Evolutionary conservation across 2,113 vertebrate genomes (phyloP).

Genomic region (Leuciscus idus): DNA sequence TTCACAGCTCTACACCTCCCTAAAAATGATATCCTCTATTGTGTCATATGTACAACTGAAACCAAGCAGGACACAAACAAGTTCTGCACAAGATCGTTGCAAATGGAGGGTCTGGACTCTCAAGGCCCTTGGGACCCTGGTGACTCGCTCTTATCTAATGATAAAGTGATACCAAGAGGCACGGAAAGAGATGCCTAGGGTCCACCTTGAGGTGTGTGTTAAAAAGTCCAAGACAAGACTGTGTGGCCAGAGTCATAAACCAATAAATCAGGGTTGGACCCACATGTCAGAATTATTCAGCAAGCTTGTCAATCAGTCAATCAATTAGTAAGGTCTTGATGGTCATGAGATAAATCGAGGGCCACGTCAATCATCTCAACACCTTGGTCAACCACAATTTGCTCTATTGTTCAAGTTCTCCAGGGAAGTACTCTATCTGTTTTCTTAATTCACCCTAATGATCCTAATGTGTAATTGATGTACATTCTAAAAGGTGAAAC

Average conservation of each 20-base stretch:
- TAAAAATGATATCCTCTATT: conserved; percentile 27
- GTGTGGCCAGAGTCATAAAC: not conserved
- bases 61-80: conserved; percentile 34
- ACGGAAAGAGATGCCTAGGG: not conserved
- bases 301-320: conserved; percentile 15
- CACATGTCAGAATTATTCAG: not conserved
- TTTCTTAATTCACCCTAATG: not conserved
- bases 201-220: conserved; percentile 22
- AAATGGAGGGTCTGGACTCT: conserved; percentile 38
- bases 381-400: not conserved
- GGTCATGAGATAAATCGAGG: conserved; percentile 4
- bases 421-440: not conserved
- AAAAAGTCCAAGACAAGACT: not conserved
- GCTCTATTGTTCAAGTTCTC: not conserved
- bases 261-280: conserved; percentile 30
- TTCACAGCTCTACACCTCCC: conserved; percentile 18
- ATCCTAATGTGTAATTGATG: too few relatives aligned
- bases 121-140: not conserved
- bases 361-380: not conserved
- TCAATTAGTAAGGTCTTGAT: conserved; percentile 20
- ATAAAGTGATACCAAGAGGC: not conserved
- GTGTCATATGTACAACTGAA: conserved; percentile 11
- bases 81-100: conserved; percentile 13
- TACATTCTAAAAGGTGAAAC: not conserved
- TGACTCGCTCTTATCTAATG: too few relatives aligned